Conservation (phyloP, 2,888 invertebrate species). For the Trichopria drosophilae region DNA sequence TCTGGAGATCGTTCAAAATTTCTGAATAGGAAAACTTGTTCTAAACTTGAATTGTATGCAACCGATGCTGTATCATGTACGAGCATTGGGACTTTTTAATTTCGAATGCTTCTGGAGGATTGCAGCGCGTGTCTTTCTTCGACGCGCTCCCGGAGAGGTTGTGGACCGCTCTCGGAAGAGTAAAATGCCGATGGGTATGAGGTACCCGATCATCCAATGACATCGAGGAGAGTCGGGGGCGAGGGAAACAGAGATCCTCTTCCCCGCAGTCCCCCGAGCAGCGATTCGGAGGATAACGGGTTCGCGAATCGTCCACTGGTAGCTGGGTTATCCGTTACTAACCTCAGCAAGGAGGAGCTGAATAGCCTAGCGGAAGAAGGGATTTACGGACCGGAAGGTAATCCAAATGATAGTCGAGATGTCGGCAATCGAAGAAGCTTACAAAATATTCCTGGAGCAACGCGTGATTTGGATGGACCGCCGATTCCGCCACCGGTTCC, state of each 20-base stretch:
- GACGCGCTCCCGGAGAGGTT: no score
- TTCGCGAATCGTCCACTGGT: conserved; percentile 41
- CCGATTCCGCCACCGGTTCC: conserved; percentile 36
- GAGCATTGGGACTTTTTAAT: no score
- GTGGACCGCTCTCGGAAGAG: no score
- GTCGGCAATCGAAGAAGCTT: conserved; percentile 47
- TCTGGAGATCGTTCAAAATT: no score
- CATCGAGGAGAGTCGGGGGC: conserved; percentile 55
- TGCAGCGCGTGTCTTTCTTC: no score
- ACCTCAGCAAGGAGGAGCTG: conserved; percentile 47
- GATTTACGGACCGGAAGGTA: conserved; percentile 44
- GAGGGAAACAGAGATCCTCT: conserved; percentile 52
- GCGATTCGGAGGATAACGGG: conserved; percentile 54
- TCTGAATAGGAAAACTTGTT: no score
- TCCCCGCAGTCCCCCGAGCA: conserved; percentile 54
- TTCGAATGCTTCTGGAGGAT: no score
- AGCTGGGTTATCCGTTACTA: conserved; percentile 45
- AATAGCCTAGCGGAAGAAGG: conserved; percentile 46
- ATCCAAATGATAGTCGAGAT: conserved; percentile 35
- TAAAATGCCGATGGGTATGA: conserved; percentile 32
- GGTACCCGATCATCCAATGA: conserved; percentile 50
- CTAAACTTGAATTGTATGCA: no score
- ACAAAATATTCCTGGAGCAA: conserved; percentile 40
- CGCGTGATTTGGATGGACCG: conserved; percentile 33
- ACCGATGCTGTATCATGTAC: no score